Base-by-base conservation (phyloP, 2,113 vertebrate genomes). In the Aphyosemion australe region DNA sequence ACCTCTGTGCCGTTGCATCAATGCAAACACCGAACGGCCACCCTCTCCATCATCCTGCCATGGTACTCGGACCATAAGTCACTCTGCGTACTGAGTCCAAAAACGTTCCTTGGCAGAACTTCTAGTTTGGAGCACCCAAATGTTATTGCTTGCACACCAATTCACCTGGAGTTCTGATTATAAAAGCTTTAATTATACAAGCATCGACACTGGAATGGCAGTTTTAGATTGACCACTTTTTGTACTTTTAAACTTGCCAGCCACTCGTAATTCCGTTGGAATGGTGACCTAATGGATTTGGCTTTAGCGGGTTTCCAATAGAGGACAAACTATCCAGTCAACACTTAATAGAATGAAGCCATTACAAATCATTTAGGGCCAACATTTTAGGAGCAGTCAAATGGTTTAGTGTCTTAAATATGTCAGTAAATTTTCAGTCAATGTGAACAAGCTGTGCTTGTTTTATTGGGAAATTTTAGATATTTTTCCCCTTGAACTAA, bases 141-240 rank as follows among this genome's bases (percentile, higher is more conserved):
- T 79, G 65, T 87, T 88, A 89, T 87, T 91, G n/a, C n/a, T n/a
- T n/a, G 26, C 87, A 62, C 68, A 69, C 63, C 73, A 81, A 79
- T 87, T 88, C 84, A 84, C 69, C 79, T 85, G 87, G 71, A 50
- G 74, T 79, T 86, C 89, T 90, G 89, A 87, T 87, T 89, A 82
- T 74, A n/a, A n/a, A 45, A 19, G 65, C 69, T 81, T 89, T 89
- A 87, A 87, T 90, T 87, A 85, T 70, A 74, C 72, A 55, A 70
- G 69, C 72, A 82, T 81, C 61, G 31, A 78, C 71, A 39, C 51
- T 51, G 59, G 62, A 87, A 63, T 84, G 87, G 84, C 85, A 79
- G 52, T 64, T 88, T 86, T 85, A 81, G 61, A 84, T 79, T 77
- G 63, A 76, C 73, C 49, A 69, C 74, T 87, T 84, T 84, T 78